Evolutionary conservation across 2,113 vertebrate species (phyloP).

Genomic region (Rhinichthys klamathensis): DNA sequence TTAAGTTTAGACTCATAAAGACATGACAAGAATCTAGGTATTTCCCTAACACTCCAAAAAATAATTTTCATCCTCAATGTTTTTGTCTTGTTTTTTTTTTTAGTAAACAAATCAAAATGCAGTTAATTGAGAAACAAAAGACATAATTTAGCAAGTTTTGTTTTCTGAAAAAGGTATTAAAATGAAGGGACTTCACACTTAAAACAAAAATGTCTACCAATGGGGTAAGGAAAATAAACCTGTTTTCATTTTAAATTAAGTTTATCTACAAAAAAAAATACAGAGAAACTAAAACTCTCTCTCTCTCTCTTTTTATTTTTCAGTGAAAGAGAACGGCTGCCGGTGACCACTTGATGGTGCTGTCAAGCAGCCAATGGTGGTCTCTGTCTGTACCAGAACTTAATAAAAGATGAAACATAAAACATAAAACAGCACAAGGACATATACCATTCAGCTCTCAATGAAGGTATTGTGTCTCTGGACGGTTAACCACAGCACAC

Average conservation of each 20-base stretch:
- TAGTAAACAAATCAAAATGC: not conserved
- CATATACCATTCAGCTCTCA: not conserved
- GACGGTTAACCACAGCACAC: slow-evolving; percentile 10
- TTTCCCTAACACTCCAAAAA: not conserved
- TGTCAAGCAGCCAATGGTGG: slow-evolving; percentile 37
- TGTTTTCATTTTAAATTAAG: not conserved
- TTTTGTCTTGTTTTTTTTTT: not conserved
- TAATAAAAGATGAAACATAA: slow-evolving; percentile 3
- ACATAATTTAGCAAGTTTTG: not conserved
- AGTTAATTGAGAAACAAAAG: not conserved
- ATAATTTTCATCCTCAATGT: not conserved
- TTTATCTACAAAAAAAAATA: not conserved
- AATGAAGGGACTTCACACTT: not conserved
- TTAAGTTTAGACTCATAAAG: not conserved
- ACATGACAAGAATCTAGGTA: not conserved
- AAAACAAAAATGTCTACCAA: not conserved
- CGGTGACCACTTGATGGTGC: slow-evolving; percentile 52
- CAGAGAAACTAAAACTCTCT: not conserved
- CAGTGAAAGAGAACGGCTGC: not conserved
- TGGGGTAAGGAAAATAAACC: not conserved
- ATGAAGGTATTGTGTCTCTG: not conserved
- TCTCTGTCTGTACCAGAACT: not conserved
- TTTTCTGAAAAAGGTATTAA: not conserved
- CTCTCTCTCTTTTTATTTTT: not conserved
- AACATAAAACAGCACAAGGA: not conserved